Conservation (phyloP, 2,113 vertebrate genomes). For the Gymnocephalus cernua region DNA sequence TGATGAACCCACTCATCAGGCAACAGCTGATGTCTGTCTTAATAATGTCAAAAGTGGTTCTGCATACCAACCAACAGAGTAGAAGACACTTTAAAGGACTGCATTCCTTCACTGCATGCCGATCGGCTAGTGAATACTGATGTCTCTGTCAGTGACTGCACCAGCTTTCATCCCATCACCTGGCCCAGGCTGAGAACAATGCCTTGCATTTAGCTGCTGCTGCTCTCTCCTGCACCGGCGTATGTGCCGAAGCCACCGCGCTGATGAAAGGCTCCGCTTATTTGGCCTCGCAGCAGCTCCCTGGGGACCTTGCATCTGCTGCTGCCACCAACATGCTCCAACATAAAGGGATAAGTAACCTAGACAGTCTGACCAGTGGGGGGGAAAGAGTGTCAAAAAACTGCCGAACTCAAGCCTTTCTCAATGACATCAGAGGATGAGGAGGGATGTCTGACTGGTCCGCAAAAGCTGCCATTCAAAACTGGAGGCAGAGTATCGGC, state of each 20-base stretch:
- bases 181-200: slow-evolving; percentile 60
- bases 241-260: slow-evolving; percentile 5
- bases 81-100: slow-evolving; percentile 5
- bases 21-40: slow-evolving; percentile 4
- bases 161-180: slow-evolving; percentile 64
- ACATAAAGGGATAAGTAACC: slow-evolving; percentile 28
- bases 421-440: slow-evolving; percentile 49
- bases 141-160: slow-evolving; percentile 37
- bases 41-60: background rate
- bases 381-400: slow-evolving; percentile 1
- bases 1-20: slow-evolving; percentile 10
- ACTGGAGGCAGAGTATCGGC: slow-evolving; percentile 17
- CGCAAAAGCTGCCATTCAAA: slow-evolving; percentile 63
- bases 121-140: slow-evolving; percentile 41
- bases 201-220: slow-evolving; percentile 52
- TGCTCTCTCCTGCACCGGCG: slow-evolving; percentile 19
- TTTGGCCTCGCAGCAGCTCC: slow-evolving; percentile 46
- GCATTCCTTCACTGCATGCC: slow-evolving; percentile 22
- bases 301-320: slow-evolving; percentile 36
- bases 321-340: slow-evolving; percentile 22
- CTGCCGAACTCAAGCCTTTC: background rate
- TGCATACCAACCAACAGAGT: slow-evolving; percentile 10
- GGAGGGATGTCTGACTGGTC: slow-evolving; percentile 30
- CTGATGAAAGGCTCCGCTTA: slow-evolving; percentile 60
- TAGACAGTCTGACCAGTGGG: slow-evolving; percentile 13